phyloP scores from a whole-genome alignment of 2,797 vertebrate genomes.

The Nyctibius grandis region DNA sequence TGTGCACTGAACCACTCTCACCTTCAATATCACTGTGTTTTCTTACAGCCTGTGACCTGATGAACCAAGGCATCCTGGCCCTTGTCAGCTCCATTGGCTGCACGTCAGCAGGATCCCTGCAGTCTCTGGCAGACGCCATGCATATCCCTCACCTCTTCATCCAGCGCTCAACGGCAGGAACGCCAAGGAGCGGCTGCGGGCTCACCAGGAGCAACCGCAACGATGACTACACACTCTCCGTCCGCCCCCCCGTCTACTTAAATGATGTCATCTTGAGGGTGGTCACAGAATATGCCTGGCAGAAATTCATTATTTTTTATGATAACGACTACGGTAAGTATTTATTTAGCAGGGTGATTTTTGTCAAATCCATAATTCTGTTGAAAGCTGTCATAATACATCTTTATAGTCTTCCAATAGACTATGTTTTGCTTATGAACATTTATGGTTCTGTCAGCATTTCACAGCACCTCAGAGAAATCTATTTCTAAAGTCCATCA shows the following conservation, averaged over 20 bases:
- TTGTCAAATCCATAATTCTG: neutral
- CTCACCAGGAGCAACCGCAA: slow-evolving; percentile 82
- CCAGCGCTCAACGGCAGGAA: slow-evolving; percentile 86
- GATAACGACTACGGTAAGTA: slow-evolving; percentile 93
- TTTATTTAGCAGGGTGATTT: neutral
- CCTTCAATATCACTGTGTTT: neutral
- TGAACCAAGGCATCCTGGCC: slow-evolving; percentile 98
- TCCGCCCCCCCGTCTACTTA: slow-evolving; percentile 93
- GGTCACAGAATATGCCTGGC: slow-evolving; percentile 96
- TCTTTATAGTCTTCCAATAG: neutral
- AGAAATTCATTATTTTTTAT: slow-evolving; percentile 98
- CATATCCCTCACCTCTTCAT: slow-evolving; percentile 98
- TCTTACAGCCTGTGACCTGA: slow-evolving; percentile 92
- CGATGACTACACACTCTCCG: slow-evolving; percentile 94
- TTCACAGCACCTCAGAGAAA: neutral
- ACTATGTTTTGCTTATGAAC: neutral
- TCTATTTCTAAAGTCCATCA: neutral
- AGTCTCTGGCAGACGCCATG: slow-evolving; percentile 95
- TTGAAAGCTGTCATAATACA: neutral
- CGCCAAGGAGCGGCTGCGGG: slow-evolving; percentile 89
- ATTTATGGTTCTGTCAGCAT: neutral
- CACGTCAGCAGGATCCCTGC: slow-evolving; percentile 92
- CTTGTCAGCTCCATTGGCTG: slow-evolving; percentile 97
- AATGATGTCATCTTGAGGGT: slow-evolving; percentile 97
- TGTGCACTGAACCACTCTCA: neutral